Evolutionary conservation across 2,797 vertebrate genomes (phyloP).

Genomic region (Lepus oiostolus): DNA sequence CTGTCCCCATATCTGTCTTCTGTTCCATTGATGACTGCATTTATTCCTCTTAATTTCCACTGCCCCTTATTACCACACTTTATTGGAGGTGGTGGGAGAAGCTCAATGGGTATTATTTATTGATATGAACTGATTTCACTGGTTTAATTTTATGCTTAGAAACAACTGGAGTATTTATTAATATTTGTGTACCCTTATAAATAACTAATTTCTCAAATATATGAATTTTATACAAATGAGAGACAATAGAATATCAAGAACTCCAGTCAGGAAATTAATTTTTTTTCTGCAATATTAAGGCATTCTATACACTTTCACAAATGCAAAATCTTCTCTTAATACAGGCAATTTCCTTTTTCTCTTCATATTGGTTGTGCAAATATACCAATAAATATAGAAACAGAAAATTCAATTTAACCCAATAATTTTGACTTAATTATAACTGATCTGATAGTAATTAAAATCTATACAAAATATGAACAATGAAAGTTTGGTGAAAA

Average conservation of each 20-base stretch:
- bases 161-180: background rate
- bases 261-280: background rate
- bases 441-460: background rate
- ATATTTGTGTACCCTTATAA: background rate
- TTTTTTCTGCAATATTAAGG: background rate
- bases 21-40: background rate
- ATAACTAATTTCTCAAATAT: background rate
- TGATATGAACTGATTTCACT: background rate
- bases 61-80: background rate
- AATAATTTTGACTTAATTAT: background rate
- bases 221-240: background rate
- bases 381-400: background rate
- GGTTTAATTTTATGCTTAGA: background rate
- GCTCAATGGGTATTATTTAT: background rate
- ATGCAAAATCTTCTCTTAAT: background rate
- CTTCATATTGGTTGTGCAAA: background rate
- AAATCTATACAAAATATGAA: background rate
- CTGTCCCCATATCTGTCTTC: too few relatives aligned
- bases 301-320: background rate
- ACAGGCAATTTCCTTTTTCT: background rate
- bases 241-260: background rate
- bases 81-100: background rate
- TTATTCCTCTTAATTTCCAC: background rate
- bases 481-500: background rate
- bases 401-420: background rate